phyloP scores from a whole-genome alignment of 2,797 vertebrate genomes.

The Microhierax caerulescens region DNA sequence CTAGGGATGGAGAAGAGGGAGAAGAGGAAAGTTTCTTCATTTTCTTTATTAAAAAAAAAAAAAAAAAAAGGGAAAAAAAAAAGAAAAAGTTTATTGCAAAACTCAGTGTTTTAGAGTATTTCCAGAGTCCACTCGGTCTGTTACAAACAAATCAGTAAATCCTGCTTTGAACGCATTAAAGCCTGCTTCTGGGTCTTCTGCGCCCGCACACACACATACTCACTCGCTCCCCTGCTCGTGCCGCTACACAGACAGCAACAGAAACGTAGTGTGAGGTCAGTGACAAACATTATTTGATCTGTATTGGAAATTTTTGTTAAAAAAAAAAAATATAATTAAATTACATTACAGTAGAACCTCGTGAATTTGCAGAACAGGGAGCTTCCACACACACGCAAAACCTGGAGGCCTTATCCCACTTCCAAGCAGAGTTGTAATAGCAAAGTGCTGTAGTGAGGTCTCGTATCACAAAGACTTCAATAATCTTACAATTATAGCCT shows the following conservation, averaged over 20 bases:
- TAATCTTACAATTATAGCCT: slow-evolving; percentile 1
- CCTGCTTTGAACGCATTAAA: slow-evolving; percentile 33
- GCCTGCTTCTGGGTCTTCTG: slow-evolving; percentile 37
- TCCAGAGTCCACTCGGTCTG: slow-evolving; percentile 65
- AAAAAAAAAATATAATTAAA: neutral
- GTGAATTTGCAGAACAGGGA: slow-evolving; percentile 54
- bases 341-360: slow-evolving; percentile 58
- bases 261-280: slow-evolving; percentile 57
- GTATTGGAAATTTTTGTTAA: slow-evolving; percentile 64
- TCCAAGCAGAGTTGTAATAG: slow-evolving; percentile 55
- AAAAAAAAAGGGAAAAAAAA: neutral
- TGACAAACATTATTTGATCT: slow-evolving; percentile 55
- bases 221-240: slow-evolving; percentile 57
- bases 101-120: slow-evolving; percentile 73
- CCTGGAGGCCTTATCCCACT: slow-evolving; percentile 39
- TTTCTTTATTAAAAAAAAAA: neutral
- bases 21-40: neutral
- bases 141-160: slow-evolving; percentile 60
- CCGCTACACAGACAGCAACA: slow-evolving; percentile 59
- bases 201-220: slow-evolving; percentile 41
- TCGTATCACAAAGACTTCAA: slow-evolving; percentile 47
- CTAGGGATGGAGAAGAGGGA: neutral
- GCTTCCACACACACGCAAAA: slow-evolving; percentile 43
- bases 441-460: slow-evolving; percentile 68
- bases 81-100: slow-evolving; percentile 76